These are phyloP conservation scores for Ictidomys tridecemlineatus DNA, from an alignment of 2,113 vertebrate species.

Conservation along the genomic window DNA sequence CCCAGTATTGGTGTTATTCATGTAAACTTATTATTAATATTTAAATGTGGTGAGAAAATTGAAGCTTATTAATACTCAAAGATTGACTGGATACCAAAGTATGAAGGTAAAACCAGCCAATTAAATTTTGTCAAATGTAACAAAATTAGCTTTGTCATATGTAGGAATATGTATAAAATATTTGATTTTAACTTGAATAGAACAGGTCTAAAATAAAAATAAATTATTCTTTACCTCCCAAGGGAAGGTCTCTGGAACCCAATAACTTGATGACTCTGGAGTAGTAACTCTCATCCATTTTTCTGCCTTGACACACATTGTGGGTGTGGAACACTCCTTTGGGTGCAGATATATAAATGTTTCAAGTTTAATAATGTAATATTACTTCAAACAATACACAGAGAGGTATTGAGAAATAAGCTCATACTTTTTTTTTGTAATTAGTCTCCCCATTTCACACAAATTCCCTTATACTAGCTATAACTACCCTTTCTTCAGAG, in stretches of 20 bases:
- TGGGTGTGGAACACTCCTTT: not conserved
- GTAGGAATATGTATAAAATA: not conserved
- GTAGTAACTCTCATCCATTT: not conserved
- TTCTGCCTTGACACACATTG: not conserved
- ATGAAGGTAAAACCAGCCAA: conserved; percentile 2
- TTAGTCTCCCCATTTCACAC: not conserved
- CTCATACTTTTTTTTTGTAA: not conserved
- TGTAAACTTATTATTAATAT: not conserved
- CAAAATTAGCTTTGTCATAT: conserved; percentile 39
- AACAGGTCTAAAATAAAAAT: not conserved
- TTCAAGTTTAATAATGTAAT: not conserved
- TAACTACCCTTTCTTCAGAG: not conserved
- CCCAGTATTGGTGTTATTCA: not conserved
- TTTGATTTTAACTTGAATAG: conserved; percentile 21
- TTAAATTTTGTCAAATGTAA: conserved; percentile 23
- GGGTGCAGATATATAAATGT: not conserved
- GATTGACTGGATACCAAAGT: not conserved
- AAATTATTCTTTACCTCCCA: not conserved
- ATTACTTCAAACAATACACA: not conserved
- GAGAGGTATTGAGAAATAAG: not conserved
- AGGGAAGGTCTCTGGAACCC: not conserved
- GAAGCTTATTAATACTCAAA: conserved; percentile 3
- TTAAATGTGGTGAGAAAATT: not conserved
- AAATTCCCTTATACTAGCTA: not conserved
- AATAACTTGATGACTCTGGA: not conserved